These are phyloP conservation scores for Eleutherodactylus coqui DNA, from an alignment of 2,797 vertebrate genomes.

Conservation along the genomic window DNA sequence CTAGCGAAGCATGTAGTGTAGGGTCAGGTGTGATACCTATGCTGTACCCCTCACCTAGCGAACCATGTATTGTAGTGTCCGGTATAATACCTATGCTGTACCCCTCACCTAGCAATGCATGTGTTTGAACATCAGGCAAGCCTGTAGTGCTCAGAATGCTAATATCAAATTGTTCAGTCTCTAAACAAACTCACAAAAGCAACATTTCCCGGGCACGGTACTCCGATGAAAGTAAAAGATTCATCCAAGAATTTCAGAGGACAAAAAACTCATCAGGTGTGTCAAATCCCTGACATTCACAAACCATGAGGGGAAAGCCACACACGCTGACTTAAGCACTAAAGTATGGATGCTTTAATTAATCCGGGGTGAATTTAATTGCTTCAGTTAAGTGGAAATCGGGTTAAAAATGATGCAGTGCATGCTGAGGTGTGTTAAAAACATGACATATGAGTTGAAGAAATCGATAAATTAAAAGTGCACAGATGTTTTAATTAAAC, in stretches of 20 bases:
- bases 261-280: conserved; percentile 83
- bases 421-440: conserved; percentile 86
- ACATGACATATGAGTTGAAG: conserved; percentile 85
- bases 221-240: conserved; percentile 46
- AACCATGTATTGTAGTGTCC: no score
- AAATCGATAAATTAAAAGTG: conserved; percentile 86
- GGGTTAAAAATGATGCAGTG: conserved; percentile 85
- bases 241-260: conserved; percentile 75
- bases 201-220: neutral
- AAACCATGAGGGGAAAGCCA: conserved; percentile 79
- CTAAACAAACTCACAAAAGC: conserved; percentile 18
- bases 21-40: no score
- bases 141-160: neutral
- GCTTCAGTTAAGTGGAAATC: conserved; percentile 86
- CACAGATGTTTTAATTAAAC: conserved; percentile 89
- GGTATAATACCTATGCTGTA: neutral
- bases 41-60: no score
- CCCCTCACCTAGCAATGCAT: neutral
- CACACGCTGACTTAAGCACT: conserved; percentile 81
- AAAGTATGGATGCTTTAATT: conserved; percentile 85
- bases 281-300: conserved; percentile 83
- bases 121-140: neutral
- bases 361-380: conserved; percentile 87
- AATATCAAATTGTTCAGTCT: neutral
- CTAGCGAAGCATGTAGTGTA: no score